These are phyloP conservation scores for Clarias laeviceps DNA, from an alignment of 2,797 vertebrate genomes.

Conservation along the genomic window DNA sequence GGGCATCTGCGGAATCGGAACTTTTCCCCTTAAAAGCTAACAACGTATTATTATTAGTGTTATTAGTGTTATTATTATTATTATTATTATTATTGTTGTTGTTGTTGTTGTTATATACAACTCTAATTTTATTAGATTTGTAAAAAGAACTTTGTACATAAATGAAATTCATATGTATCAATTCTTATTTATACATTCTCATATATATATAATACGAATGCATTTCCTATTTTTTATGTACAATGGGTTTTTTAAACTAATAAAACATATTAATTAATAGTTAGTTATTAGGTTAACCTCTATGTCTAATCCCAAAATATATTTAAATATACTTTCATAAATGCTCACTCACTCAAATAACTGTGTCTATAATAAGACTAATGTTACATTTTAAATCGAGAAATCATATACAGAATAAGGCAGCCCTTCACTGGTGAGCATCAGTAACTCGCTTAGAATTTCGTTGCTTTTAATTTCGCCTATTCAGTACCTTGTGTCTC, in stretches of 20 bases:
- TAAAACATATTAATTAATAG: not conserved
- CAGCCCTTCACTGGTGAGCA: constrained; percentile 57
- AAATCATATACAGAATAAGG: not conserved
- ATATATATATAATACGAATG: no score
- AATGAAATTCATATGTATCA: no score
- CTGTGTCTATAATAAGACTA: not conserved
- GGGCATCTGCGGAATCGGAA: not conserved
- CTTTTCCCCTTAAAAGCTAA: not conserved
- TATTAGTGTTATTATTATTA: no score
- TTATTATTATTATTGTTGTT: no score
- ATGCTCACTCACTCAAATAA: no score
- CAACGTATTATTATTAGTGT: no score
- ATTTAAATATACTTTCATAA: not conserved
- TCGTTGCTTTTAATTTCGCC: constrained; percentile 77
- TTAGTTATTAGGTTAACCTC: not conserved
- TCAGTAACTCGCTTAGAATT: constrained; percentile 71
- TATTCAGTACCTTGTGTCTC: constrained; percentile 65
- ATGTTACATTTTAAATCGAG: not conserved
- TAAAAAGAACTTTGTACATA: no score
- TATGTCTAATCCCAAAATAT: not conserved
- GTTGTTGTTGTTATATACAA: no score
- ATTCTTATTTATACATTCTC: no score
- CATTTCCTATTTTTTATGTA: no score
- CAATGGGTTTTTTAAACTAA: no score
- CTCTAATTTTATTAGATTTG: no score